Evolutionary conservation across 2,113 vertebrate species (phyloP).

Genomic region (Australoheros scitulus): DNA sequence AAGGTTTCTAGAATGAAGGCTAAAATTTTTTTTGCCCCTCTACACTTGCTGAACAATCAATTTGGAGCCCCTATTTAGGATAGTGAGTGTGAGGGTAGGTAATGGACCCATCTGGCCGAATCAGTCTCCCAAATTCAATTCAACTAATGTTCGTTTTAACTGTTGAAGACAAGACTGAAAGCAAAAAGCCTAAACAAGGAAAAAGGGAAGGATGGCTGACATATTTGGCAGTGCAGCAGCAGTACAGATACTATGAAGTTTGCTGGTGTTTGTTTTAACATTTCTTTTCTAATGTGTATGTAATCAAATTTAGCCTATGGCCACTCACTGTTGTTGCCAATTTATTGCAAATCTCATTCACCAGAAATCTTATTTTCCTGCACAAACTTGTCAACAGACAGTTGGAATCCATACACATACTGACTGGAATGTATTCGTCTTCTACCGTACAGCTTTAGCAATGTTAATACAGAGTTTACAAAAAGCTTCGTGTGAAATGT

Average conservation of each 20-base stretch:
- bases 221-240: neutral
- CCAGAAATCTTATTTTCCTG: neutral
- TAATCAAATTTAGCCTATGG: neutral
- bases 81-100: neutral
- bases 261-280: neutral
- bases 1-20: neutral
- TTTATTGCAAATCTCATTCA: neutral
- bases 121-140: neutral
- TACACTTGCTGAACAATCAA: neutral
- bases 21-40: neutral
- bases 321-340: neutral
- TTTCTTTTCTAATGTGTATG: neutral
- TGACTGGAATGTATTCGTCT: neutral
- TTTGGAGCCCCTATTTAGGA: neutral
- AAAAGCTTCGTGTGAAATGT: constrained; percentile 6
- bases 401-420: neutral
- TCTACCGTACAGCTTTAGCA: neutral
- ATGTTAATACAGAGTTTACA: neutral
- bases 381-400: neutral
- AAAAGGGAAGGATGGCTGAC: neutral
- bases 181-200: neutral
- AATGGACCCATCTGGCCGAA: neutral
- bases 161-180: neutral
- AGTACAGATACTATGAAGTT: neutral
- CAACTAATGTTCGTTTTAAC: neutral